phyloP scores from a whole-genome alignment of 2,888 invertebrate species.

The Drosophila paucipuncta region DNA sequence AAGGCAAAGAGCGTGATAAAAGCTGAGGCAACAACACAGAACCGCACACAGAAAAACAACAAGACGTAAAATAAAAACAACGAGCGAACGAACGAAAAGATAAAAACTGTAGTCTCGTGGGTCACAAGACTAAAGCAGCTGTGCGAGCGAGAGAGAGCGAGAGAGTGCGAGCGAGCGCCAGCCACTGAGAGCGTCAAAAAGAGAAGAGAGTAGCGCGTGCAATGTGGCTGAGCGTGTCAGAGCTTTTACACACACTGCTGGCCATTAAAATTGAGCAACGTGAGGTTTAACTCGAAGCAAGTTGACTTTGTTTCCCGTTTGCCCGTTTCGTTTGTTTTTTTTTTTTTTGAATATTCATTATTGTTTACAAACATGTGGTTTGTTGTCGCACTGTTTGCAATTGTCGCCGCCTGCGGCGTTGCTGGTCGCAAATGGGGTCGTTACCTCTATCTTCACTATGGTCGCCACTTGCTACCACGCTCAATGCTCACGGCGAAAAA shows the following conservation, averaged over 20 bases:
- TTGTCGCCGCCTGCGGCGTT: conserved; percentile 68
- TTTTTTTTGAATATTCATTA: conserved; percentile 9
- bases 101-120: conserved; percentile 48
- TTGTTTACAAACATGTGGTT: conserved; percentile 82
- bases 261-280: conserved; percentile 33
- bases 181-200: background rate
- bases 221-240: conserved; percentile 42
- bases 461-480: conserved; percentile 82
- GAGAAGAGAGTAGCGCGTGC: conserved; percentile 34
- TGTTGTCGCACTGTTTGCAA: conserved; percentile 68
- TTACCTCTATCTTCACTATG: conserved; percentile 83
- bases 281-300: conserved; percentile 40
- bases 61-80: conserved; percentile 25
- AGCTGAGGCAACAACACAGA: conserved; percentile 69
- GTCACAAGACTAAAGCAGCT: conserved; percentile 74
- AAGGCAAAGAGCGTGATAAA: conserved; percentile 74
- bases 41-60: conserved; percentile 43
- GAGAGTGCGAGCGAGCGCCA: conserved; percentile 2
- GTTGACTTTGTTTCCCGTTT: background rate
- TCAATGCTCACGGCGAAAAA: conserved; percentile 78
- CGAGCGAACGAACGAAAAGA: conserved; percentile 36
- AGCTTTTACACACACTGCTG: conserved; percentile 66
- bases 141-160: conserved; percentile 22
- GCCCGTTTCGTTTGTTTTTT: background rate
- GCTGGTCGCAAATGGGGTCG: conserved; percentile 84